Percentiles rank a stretch among this genome's conserved stretches.
phyloP scores from a whole-genome alignment of 2,797 vertebrate species.

The Salmo trutta region DNA sequence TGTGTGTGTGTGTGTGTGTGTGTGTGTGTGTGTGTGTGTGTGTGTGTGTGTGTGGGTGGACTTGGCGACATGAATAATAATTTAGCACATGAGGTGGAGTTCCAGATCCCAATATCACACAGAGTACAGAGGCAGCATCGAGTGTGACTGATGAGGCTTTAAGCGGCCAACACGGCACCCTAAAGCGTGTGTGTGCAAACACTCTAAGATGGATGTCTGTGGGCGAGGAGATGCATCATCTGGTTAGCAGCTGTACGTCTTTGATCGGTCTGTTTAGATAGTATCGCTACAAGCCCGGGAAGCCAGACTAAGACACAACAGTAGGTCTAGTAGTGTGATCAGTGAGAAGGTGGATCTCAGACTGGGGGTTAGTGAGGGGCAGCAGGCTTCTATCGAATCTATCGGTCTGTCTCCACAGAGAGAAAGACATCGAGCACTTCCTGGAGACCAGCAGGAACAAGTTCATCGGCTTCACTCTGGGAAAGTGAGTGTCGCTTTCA shows the following conservation, averaged over 20 bases:
- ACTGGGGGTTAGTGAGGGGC: too few species aligned
- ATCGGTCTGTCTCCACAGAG: conserved; percentile 72
- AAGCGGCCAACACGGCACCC: neutral
- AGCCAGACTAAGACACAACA: neutral
- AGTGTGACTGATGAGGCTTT: conserved; percentile 45
- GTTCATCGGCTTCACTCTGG: conserved; percentile 96
- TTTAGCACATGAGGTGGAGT: conserved; percentile 20
- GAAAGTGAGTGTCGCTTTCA: conserved; percentile 82
- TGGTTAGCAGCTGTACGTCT: neutral
- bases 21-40: too few species aligned
- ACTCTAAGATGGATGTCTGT: neutral
- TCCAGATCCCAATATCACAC: conserved; percentile 11
- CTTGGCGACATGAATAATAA: conserved; percentile 51
- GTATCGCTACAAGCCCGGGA: neutral
- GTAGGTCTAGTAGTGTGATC: too few species aligned
- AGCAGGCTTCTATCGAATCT: neutral
- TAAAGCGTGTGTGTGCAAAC: neutral
- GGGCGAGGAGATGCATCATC: neutral
- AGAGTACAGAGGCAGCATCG: conserved; percentile 28
- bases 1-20: conserved; percentile 15
- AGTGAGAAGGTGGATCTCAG: too few species aligned
- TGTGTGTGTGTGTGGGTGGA: neutral
- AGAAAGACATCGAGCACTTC: conserved; percentile 97
- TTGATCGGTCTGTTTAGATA: neutral
- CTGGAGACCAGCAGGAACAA: conserved; percentile 95